Evolutionary conservation across 2,113 vertebrate genomes (phyloP).

Genomic region (Columbina picui): DNA sequence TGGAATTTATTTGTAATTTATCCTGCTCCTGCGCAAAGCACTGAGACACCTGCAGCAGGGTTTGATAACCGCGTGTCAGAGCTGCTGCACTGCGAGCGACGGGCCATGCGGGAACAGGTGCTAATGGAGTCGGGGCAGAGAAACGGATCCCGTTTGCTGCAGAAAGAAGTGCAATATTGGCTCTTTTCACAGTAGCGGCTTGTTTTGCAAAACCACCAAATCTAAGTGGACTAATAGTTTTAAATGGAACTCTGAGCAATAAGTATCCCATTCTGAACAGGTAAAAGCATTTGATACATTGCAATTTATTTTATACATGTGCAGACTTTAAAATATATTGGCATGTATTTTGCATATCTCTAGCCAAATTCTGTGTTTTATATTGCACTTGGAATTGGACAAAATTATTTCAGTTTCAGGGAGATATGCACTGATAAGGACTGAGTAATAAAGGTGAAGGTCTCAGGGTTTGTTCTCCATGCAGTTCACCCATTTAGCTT

Average conservation of each 20-base stretch:
- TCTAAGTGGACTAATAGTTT: not conserved
- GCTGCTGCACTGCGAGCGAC: not conserved
- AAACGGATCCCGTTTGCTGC: not conserved
- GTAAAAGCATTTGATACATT: not conserved
- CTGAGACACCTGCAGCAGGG: not conserved
- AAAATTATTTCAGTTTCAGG: not conserved
- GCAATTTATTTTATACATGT: not conserved
- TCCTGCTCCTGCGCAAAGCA: not conserved
- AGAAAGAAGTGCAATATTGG: not conserved
- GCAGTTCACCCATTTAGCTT: not conserved
- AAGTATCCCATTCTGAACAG: not conserved
- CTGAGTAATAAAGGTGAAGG: not conserved
- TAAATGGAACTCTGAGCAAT: not conserved
- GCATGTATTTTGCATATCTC: not conserved
- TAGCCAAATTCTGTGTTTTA: not conserved
- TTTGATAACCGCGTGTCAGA: not conserved
- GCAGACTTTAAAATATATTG: not conserved
- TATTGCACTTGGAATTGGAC: not conserved
- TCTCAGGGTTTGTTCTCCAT: not conserved
- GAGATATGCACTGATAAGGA: not conserved
- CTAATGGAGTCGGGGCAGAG: not conserved
- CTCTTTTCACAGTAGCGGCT: conserved; percentile 1
- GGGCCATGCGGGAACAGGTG: not conserved
- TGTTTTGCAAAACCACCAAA: not conserved
- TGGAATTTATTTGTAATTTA: not conserved